Evolutionary conservation across 2,113 vertebrate species (phyloP).

Genomic region (Lethenteron camtschaticum): DNA sequence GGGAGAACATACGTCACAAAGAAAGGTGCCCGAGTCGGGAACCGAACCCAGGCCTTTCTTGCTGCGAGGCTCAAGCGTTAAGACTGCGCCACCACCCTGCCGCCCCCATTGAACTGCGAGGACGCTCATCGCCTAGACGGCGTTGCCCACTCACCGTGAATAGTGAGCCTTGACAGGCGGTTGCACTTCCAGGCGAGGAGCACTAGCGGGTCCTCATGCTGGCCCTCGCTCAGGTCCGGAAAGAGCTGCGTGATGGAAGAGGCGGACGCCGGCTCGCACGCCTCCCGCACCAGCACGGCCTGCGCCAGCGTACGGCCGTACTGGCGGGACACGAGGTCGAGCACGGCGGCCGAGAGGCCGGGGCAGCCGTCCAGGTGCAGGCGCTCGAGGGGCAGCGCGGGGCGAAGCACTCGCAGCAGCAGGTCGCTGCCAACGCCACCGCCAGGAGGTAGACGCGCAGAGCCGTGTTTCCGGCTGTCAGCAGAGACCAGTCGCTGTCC

Average conservation of each 20-base stretch:
- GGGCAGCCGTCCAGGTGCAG: background rate
- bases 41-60: too few species aligned
- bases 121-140: too few species aligned
- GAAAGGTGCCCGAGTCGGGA: too few species aligned
- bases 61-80: too few species aligned
- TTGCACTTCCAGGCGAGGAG: conserved; percentile 3
- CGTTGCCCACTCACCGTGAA: background rate
- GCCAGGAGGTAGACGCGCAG: conserved; percentile 2
- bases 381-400: conserved; percentile 1
- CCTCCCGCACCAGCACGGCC: background rate
- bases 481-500: background rate
- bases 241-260: too few species aligned
- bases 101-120: too few species aligned
- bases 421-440: background rate
- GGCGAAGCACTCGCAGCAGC: conserved; percentile 2
- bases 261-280: background rate
- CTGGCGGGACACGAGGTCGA: conserved; percentile 1
- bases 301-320: background rate
- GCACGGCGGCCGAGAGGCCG: background rate
- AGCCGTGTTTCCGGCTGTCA: conserved; percentile 4
- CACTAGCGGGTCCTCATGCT: background rate
- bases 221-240: background rate
- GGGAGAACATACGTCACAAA: too few species aligned
- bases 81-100: too few species aligned
- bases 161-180: background rate